phyloP scores from a whole-genome alignment of 2,113 vertebrate genomes.

The Bos indicus region DNA sequence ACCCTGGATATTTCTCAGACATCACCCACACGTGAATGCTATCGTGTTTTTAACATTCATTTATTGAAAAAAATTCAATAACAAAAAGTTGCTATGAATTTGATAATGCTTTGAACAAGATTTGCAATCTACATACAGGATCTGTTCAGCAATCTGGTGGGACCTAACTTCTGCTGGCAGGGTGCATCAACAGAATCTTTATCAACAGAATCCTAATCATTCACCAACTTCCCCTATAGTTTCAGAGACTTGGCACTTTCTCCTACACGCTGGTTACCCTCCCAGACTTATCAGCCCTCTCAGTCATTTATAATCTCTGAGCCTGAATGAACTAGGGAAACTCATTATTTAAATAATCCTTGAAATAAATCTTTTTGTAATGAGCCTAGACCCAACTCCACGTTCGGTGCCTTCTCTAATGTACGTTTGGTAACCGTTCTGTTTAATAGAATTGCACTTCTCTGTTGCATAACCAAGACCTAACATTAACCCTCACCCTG shows the following conservation, averaged over 20 bases:
- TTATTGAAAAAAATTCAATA: background rate
- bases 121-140: background rate
- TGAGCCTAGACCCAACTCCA: background rate
- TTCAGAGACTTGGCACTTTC: background rate
- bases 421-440: background rate
- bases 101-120: background rate
- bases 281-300: background rate
- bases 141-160: background rate
- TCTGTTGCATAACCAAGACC: background rate
- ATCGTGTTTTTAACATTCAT: background rate
- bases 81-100: background rate
- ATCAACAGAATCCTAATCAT: conserved; percentile 29
- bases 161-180: background rate
- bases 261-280: background rate
- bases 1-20: background rate
- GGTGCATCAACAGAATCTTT: background rate
- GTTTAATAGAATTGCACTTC: background rate
- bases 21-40: background rate
- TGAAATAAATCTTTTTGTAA: conserved; percentile 33
- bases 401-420: background rate
- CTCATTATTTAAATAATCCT: conserved; percentile 17
- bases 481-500: background rate
- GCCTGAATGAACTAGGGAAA: background rate
- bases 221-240: background rate
- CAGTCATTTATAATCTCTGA: conserved; percentile 34